Percentiles rank a stretch among this genome's conserved stretches.
phyloP scores from a whole-genome alignment of 2,797 vertebrate genomes.

The Pteronotus mesoamericanus region DNA sequence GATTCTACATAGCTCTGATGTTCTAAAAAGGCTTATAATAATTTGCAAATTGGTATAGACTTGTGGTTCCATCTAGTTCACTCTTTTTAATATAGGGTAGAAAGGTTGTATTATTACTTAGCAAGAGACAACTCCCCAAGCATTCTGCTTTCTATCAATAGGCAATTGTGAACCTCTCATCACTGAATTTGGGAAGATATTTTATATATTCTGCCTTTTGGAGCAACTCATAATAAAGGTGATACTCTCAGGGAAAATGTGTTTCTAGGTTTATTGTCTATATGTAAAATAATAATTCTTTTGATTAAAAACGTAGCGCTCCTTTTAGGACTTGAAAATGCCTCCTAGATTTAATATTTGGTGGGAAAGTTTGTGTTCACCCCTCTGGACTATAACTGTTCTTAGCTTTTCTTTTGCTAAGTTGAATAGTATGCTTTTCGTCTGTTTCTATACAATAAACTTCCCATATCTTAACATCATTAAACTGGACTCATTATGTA shows the following conservation, averaged over 20 bases:
- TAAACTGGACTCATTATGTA: constrained; percentile 8
- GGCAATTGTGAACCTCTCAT: background rate
- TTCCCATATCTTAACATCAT: background rate
- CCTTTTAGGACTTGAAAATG: constrained; percentile 10
- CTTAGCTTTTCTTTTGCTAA: background rate
- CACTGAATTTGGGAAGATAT: background rate
- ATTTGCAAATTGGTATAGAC: background rate
- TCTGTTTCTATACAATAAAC: background rate
- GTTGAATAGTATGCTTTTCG: background rate
- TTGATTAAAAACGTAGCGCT: background rate
- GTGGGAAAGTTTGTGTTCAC: background rate
- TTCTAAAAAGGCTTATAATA: background rate
- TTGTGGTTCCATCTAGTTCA: background rate
- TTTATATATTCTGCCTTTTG: background rate
- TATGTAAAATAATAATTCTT: background rate
- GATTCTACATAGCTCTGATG: background rate
- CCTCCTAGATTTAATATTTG: background rate
- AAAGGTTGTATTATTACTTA: background rate
- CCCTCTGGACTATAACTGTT: background rate
- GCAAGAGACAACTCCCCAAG: background rate
- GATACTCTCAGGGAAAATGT: background rate
- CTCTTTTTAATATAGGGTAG: background rate
- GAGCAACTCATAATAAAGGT: background rate
- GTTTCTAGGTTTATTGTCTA: background rate
- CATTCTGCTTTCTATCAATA: background rate